Base-by-base conservation (phyloP, 2,797 vertebrate species). In the Oreochromis mossambicus region DNA sequence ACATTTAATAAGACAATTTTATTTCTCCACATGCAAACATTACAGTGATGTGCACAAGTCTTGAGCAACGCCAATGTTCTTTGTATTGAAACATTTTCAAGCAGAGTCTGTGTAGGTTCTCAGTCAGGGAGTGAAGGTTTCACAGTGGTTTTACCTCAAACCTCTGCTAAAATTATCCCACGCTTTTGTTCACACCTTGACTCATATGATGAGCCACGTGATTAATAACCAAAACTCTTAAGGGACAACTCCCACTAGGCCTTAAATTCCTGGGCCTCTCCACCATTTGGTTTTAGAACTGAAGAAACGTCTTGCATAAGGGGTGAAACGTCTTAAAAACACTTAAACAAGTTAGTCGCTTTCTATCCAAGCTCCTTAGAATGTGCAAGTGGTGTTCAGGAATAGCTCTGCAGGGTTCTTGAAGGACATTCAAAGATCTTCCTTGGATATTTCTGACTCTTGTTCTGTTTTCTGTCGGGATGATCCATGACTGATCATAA, bases 181-280 rank as follows among this genome's bases (percentile, higher is more conserved):
- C 15, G 2, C 56, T 61, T 61, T 1, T 34, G 56, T 61, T 9
- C 56, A 61, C 56, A 61, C 56, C 29, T 19, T 34, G 29, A 3
- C 3, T 61, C 5, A 2, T 61, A 34, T 61, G 9, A 61, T 0
- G 5, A 19, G 29, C 15, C 15, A 34, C 2, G 0, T 61, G 1
- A 61, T 61, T 61, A 58, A 58, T 34, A 58, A 61, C 34, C 15
- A 19, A 7, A 8, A 61, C 17, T 34, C 1, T 34, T 61, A 34
- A 34, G 29, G 15, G 56, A 61, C 15, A 19, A 19, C 56, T 61
- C 29, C 56, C 29, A 7, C 29, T 1, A 11, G 56, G 29, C 56
- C 29, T 61, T 34, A 61, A 34, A 34, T 34, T 19, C 56, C 29
- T 11, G 29, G 15, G 29, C 15, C 15, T 61, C 56, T 34, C 56